These are phyloP conservation scores for Dryadula phaetusa DNA, from an alignment of 2,888 invertebrate species.

Conservation along the genomic window DNA sequence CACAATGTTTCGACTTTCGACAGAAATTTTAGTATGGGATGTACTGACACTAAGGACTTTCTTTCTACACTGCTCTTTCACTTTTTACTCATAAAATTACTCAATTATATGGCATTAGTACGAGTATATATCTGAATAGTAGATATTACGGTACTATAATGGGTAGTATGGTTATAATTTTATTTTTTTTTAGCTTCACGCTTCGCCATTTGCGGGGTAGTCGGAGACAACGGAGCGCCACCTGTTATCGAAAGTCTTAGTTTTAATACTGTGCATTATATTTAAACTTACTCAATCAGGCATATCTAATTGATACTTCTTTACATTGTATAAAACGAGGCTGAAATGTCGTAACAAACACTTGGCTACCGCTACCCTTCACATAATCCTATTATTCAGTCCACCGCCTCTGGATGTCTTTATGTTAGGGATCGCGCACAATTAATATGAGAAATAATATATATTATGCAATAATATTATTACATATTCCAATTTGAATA, in stretches of 20 bases:
- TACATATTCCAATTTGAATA: neutral
- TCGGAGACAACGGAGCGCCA: too few relatives aligned
- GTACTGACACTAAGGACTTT: too few relatives aligned
- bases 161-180: too few relatives aligned
- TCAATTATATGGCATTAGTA: too few relatives aligned
- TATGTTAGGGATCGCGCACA: neutral
- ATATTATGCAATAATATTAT: neutral
- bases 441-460: slow-evolving; percentile 3
- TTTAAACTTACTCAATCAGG: neutral
- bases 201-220: too few relatives aligned
- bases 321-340: neutral
- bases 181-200: too few relatives aligned
- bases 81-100: too few relatives aligned
- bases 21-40: too few relatives aligned
- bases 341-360: neutral
- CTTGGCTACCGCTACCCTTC: neutral
- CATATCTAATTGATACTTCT: neutral
- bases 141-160: too few relatives aligned
- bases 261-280: neutral
- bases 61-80: too few relatives aligned
- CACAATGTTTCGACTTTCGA: too few relatives aligned
- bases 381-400: neutral
- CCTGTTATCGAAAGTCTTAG: neutral
- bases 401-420: slow-evolving; percentile 3
- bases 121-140: too few relatives aligned